Evolutionary conservation across 2,888 invertebrate genomes (phyloP), one percentile per base, ranked within the genome.

Genomic region (Sphaeridia pumilis): DNA sequence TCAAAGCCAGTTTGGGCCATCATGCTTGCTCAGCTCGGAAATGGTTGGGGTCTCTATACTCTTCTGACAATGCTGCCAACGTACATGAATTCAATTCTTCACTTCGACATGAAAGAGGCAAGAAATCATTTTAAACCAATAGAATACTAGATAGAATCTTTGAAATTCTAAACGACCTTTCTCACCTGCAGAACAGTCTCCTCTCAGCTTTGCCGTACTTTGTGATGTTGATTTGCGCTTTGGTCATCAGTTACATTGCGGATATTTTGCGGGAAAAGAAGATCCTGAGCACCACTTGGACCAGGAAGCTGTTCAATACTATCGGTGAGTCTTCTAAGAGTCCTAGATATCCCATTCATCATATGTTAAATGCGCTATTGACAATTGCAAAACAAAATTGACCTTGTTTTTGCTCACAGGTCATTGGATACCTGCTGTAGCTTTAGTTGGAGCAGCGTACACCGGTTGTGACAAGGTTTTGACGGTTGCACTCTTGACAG

Each of bases 11-110:
- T 88, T 57, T 87, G 86, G 86, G 87, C 87, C 4, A 86, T 87
- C 58, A 73, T 86, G 12, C 76, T 87, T 41, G 85, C 87, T 0
- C 86, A 86, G 59, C 84, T 85, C 63, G 86, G 86, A 20, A 83
- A 85, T 66, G 77, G 84, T 0, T 87, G 86, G 86, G 82, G 84
- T 20, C 86, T 87, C 73, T 87, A 87, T 72, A 87, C 86, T 47
- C 81, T 84, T 66, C 74, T 87, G 10, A 86, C 85, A 0, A 86
- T 87, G 67, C 69, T 87, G 58, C 86, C 87, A 14, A 82, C 84
- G 0, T 87, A 87, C 62, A 86, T 87, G 84, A 81, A 81, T 65
- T 80, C 84, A 69, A 84, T 87, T 68, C 72, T 87, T 57, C 85
- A 86, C 68, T 84, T 83, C 64, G 80, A 84, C 65, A 82, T 87